Conservation (phyloP, 2,113 vertebrate genomes). For the Grammomys dolichurus region DNA sequence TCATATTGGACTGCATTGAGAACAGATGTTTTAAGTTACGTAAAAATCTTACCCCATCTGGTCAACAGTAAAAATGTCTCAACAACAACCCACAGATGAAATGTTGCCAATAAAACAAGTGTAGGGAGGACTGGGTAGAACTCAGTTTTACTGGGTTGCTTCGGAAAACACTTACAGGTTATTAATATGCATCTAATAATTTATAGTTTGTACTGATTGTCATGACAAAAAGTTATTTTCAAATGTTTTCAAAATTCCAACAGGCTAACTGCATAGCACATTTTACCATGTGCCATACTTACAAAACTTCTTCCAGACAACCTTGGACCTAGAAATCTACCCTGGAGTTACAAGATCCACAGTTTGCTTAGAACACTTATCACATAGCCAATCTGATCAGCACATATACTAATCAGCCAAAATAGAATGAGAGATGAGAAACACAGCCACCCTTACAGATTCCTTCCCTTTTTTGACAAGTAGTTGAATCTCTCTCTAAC, state of each 20-base stretch:
- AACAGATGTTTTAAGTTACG: slow-evolving; percentile 84
- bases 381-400: slow-evolving; percentile 81
- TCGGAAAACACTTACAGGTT: slow-evolving; percentile 48
- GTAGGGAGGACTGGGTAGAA: not conserved
- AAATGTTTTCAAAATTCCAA: slow-evolving; percentile 60
- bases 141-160: slow-evolving; percentile 66
- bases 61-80: slow-evolving; percentile 78
- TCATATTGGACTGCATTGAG: slow-evolving; percentile 79
- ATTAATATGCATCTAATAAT: slow-evolving; percentile 47
- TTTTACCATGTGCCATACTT: slow-evolving; percentile 58
- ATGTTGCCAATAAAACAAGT: slow-evolving; percentile 66
- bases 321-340: slow-evolving; percentile 73
- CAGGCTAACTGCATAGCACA: slow-evolving; percentile 59
- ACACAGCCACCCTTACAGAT: slow-evolving; percentile 79
- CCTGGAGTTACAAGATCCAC: slow-evolving; percentile 74
- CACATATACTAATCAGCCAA: slow-evolving; percentile 79
- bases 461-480: slow-evolving; percentile 80
- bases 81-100: slow-evolving; percentile 75
- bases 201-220: slow-evolving; percentile 50
- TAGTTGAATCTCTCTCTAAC: slow-evolving; percentile 81
- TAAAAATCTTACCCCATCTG: slow-evolving; percentile 81
- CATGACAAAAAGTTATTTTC: slow-evolving; percentile 48
- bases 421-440: slow-evolving; percentile 83
- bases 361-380: slow-evolving; percentile 83
- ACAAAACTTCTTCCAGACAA: slow-evolving; percentile 69